Base-by-base conservation (phyloP, 1,140 invertebrate genomes). In the Elymnias hypermnestra region DNA sequence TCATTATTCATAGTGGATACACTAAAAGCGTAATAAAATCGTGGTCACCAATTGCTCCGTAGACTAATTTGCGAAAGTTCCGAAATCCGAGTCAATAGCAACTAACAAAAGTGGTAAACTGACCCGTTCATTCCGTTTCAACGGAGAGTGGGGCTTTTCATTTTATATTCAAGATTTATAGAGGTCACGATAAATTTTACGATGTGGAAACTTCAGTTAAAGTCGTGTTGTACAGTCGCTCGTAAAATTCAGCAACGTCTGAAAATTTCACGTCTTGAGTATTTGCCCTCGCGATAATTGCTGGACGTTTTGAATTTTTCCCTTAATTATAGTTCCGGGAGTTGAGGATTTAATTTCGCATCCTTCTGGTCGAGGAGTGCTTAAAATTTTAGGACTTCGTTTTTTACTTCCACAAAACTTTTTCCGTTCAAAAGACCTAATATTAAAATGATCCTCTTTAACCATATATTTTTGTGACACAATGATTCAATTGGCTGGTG, bases 81-180 rank as follows among this genome's bases (percentile, higher is more conserved):
- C 25, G 6, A n/a, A 26, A 26, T 6, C 4, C 9, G 4, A 26
- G 7, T 26, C 25, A 10, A 26, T 26, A 26, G 9, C 3, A 26
- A 26, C 3, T 26, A 26, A 26, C 25, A 26, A 26, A 26, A 26
- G 25, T 26, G 25, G 25, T 26, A 26, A 26, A 26, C 25, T 10
- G 33, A 36, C 17, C 17, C 15, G 33, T 21, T 36, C 17, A 9
- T 19, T 21, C n/a, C 31, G 4, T 8, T 33, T 10, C 33, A 6
- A 21, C 18, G n/a, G 33, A 1, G 17, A 3, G 15, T 2, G 13
- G 31, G 28, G 18, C 18, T 35, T 15, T 33, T 13, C 29, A 35
- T 43, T 43, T 43, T 43, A 43, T 35, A 44, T 44, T 44, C 41
- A 23, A 44, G 21, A 44, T 44, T 44, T 44, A 44, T 35, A 5